These are phyloP conservation scores for Gymnobelideus leadbeateri DNA, from an alignment of 2,113 vertebrate species.

Conservation along the genomic window DNA sequence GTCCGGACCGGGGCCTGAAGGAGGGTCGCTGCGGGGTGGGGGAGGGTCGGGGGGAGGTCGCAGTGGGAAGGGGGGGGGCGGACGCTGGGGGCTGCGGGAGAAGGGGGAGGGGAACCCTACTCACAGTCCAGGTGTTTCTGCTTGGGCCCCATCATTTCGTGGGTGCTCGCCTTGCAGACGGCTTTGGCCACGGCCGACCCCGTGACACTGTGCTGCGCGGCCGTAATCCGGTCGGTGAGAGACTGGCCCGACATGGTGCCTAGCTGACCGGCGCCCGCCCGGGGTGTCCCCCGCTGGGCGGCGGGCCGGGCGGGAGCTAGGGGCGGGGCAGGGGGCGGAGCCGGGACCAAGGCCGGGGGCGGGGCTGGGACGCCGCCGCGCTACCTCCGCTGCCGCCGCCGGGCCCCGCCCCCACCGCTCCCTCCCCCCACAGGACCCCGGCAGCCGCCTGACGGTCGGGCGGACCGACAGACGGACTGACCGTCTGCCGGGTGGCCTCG, in stretches of 20 bases:
- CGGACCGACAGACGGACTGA: background rate
- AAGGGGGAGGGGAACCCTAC: conserved; percentile 68
- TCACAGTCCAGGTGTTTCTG: conserved; percentile 96
- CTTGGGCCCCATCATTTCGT: conserved; percentile 94
- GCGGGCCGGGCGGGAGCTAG: conserved; percentile 28
- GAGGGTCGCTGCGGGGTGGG: background rate
- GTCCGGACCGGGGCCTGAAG: background rate
- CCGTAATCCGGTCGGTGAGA: conserved; percentile 92
- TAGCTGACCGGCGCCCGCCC: background rate
- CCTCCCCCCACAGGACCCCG: background rate
- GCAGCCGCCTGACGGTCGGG: background rate
- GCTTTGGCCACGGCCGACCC: conserved; percentile 91
- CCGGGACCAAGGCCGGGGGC: background rate
- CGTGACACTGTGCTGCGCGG: conserved; percentile 92
- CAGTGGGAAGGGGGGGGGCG: background rate
- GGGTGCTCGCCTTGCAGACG: conserved; percentile 93
- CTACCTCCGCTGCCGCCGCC: background rate
- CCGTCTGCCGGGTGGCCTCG: background rate
- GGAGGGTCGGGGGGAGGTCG: background rate
- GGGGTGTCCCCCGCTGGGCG: background rate
- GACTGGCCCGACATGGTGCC: conserved; percentile 91
- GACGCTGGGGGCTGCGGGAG: too few species aligned
- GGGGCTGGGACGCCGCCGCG: too few species aligned
- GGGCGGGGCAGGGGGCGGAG: background rate
- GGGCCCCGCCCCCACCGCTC: background rate